Evolutionary conservation across 2,113 vertebrate genomes (phyloP).

Genomic region (Bambusicola thoracicus): DNA sequence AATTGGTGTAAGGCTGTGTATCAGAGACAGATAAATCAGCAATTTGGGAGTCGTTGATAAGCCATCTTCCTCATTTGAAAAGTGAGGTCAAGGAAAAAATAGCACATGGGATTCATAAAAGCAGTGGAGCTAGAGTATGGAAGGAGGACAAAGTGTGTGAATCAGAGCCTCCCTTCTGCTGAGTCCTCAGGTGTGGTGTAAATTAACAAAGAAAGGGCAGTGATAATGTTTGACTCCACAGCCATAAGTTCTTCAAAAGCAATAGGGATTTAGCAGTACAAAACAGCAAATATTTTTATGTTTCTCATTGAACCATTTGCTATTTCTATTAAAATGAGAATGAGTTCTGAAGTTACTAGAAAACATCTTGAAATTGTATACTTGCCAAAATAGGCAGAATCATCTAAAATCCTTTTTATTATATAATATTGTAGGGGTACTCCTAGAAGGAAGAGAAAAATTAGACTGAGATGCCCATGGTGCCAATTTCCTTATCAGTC

Average conservation of each 20-base stretch:
- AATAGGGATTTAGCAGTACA: background rate
- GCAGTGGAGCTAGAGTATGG: background rate
- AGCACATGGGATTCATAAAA: background rate
- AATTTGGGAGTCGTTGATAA: slow-evolving; percentile 27
- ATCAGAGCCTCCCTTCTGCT: background rate
- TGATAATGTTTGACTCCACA: background rate
- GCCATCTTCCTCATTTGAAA: background rate
- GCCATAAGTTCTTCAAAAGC: background rate
- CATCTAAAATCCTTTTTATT: background rate
- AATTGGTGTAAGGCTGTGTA: background rate
- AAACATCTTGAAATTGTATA: background rate
- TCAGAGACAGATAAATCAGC: background rate
- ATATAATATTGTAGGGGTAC: background rate
- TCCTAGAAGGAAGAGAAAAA: background rate
- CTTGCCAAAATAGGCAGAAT: background rate
- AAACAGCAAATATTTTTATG: background rate
- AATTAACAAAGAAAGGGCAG: background rate
- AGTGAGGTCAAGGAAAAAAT: background rate
- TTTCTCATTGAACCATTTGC: background rate
- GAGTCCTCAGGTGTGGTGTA: background rate
- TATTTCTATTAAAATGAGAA: background rate
- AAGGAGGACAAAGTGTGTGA: background rate
- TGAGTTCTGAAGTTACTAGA: background rate
- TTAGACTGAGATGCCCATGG: background rate
- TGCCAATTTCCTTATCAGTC: slow-evolving; percentile 17